These are phyloP conservation scores for Magallana gigas DNA, from an alignment of 1,140 invertebrate species.

Conservation along the genomic window DNA sequence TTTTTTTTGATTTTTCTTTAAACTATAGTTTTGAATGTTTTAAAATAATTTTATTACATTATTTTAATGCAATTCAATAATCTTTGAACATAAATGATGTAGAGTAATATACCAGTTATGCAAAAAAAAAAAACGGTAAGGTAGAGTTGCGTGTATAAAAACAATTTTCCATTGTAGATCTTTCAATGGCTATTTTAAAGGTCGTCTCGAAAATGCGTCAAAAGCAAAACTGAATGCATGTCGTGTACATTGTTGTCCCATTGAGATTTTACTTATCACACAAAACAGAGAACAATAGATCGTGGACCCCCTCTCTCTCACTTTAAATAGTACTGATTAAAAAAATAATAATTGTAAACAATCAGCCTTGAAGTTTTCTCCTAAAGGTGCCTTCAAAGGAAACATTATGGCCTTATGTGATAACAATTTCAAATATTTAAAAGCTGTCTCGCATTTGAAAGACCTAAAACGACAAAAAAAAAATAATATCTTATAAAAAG, in stretches of 20 bases:
- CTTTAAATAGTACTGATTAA: not conserved
- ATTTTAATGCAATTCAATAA: too few relatives aligned
- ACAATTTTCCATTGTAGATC: too few relatives aligned
- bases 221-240: not conserved
- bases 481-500: not conserved
- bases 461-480: not conserved
- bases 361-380: not conserved
- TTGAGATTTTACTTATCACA: not conserved
- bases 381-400: not conserved
- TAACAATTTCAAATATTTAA: slow-evolving; percentile 35
- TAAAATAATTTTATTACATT: too few relatives aligned
- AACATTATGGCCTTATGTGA: slow-evolving; percentile 18
- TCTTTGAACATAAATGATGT: too few relatives aligned
- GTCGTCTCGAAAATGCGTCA: too few relatives aligned
- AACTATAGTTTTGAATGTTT: too few relatives aligned
- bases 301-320: not conserved
- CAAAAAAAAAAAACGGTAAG: too few relatives aligned
- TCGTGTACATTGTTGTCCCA: not conserved
- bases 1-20: too few relatives aligned
- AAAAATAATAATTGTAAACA: not conserved
- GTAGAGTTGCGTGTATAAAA: too few relatives aligned
- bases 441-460: slow-evolving; percentile 12
- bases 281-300: not conserved
- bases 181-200: too few relatives aligned
- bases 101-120: too few relatives aligned